Evolutionary conservation across 1,140 invertebrate species (phyloP).

Genomic region (Akabosia matsudoensis): DNA sequence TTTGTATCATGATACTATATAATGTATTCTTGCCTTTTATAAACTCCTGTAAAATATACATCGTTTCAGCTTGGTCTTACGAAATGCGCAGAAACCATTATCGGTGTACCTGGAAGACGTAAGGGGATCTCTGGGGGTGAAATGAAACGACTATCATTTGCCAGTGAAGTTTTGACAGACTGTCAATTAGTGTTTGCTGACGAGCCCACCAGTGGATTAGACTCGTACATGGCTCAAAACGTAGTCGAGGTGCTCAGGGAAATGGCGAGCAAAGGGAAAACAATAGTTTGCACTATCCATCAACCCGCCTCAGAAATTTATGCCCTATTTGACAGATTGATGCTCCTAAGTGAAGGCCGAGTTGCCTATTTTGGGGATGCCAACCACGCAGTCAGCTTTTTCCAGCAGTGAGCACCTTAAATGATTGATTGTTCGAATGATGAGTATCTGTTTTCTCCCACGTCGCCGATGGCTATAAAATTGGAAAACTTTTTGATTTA

Average conservation of each 20-base stretch:
- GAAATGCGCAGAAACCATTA: slow-evolving; percentile 49
- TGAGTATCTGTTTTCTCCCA: no score
- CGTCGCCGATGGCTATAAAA: no score
- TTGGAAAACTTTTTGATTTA: no score
- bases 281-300: slow-evolving; percentile 45
- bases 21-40: not conserved
- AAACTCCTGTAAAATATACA: slow-evolving; percentile 23
- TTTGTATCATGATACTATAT: not conserved
- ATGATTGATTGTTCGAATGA: no score
- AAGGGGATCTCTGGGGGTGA: slow-evolving; percentile 62
- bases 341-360: slow-evolving; percentile 57
- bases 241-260: slow-evolving; percentile 53
- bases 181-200: slow-evolving; percentile 61
- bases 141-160: slow-evolving; percentile 58
- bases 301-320: slow-evolving; percentile 54
- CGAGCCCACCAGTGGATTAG: slow-evolving; percentile 62
- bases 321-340: slow-evolving; percentile 52
- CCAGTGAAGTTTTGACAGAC: slow-evolving; percentile 59
- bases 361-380: slow-evolving; percentile 56
- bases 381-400: slow-evolving; percentile 60
- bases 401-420: no score
- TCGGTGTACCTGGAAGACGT: slow-evolving; percentile 29
- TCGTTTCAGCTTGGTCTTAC: slow-evolving; percentile 51
- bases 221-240: slow-evolving; percentile 59
- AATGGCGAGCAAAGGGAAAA: slow-evolving; percentile 61